These are phyloP conservation scores for Lithodes maja DNA, from an alignment of 2,888 invertebrate genomes.

Conservation along the genomic window DNA sequence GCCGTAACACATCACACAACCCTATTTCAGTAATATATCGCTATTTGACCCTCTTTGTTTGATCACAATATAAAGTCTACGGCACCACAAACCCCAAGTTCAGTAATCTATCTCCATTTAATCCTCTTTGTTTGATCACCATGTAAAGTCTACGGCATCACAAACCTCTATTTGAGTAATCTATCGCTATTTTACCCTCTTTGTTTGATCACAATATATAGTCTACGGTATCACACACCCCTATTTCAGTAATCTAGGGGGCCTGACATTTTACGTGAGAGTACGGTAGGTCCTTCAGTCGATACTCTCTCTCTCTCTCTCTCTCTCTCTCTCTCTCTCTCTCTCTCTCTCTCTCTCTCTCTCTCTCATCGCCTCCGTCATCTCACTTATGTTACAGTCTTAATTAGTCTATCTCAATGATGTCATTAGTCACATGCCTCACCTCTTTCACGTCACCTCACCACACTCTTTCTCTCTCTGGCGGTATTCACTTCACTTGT, in stretches of 20 bases:
- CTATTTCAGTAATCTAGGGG: neutral
- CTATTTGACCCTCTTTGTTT: too few relatives aligned
- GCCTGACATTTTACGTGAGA: neutral
- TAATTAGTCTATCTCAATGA: neutral
- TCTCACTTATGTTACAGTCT: neutral
- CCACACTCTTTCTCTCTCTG: neutral
- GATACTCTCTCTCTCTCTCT: constrained; percentile 9
- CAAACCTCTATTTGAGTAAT: too few relatives aligned
- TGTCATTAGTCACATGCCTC: neutral
- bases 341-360: neutral
- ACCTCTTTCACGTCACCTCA: neutral
- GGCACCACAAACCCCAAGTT: too few relatives aligned
- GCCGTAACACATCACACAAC: too few relatives aligned
- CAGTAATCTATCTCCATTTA: too few relatives aligned
- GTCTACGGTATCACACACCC: neutral
- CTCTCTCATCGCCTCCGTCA: neutral
- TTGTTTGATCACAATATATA: too few relatives aligned
- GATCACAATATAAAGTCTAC: too few relatives aligned
- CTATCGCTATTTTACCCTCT: too few relatives aligned
- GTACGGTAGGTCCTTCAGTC: neutral
- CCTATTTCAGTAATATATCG: too few relatives aligned
- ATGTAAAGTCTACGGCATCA: too few relatives aligned
- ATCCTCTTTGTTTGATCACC: too few relatives aligned
- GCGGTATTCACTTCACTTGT: neutral
- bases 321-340: neutral